phyloP scores from a whole-genome alignment of 2,113 vertebrate species.

The Maccullochella peelii region DNA sequence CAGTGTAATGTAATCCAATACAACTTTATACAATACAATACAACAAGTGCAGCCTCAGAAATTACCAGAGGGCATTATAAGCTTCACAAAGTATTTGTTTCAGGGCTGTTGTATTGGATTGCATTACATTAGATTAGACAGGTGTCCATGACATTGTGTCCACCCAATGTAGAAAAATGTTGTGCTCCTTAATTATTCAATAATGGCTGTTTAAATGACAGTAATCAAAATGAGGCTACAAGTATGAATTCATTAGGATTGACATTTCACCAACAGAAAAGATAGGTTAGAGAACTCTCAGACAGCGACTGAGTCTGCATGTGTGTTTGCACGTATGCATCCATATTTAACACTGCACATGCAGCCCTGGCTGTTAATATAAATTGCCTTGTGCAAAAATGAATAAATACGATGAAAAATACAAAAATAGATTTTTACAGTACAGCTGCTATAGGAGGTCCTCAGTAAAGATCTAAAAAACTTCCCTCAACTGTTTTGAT shows the following conservation, averaged over 20 bases:
- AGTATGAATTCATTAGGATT: background rate
- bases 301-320: background rate
- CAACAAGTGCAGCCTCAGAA: background rate
- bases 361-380: background rate
- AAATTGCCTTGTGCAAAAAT: background rate
- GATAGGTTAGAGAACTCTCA: background rate
- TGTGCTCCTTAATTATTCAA: conserved; percentile 11
- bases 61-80: conserved; percentile 33
- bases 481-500: background rate
- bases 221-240: conserved; percentile 10
- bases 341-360: background rate
- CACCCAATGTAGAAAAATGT: background rate
- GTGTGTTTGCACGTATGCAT: background rate
- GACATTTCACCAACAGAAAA: background rate
- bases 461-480: background rate
- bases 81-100: conserved; percentile 22
- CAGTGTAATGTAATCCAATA: conserved; percentile 4
- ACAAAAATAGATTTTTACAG: background rate
- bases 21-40: conserved; percentile 5
- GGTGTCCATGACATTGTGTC: background rate
- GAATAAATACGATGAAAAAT: background rate
- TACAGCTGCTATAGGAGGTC: background rate
- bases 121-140: conserved; percentile 13
- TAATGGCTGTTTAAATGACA: conserved; percentile 14
- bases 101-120: conserved; percentile 2